These are phyloP conservation scores for Galbula dea DNA, from an alignment of 2,113 vertebrate species.

Conservation along the genomic window DNA sequence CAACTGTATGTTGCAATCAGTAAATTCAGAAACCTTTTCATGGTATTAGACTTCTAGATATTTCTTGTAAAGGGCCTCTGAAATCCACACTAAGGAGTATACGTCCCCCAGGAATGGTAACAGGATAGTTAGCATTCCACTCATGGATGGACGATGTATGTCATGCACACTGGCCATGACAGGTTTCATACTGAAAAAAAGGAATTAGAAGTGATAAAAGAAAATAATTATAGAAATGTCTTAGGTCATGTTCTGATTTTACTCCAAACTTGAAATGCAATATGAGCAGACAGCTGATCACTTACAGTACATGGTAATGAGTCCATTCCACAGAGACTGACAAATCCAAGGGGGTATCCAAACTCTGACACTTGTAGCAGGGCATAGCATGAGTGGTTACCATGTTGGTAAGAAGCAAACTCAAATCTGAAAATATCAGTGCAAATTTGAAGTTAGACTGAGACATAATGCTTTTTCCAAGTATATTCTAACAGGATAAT, in stretches of 20 bases:
- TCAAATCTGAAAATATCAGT: background rate
- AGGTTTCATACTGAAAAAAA: background rate
- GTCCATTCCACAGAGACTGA: background rate
- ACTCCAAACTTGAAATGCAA: constrained; percentile 26
- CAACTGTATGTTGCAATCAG: background rate
- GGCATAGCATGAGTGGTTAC: rapidly evolving
- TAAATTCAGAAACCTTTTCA: constrained; percentile 19
- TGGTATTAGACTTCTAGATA: background rate
- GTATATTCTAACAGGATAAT: background rate
- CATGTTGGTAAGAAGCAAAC: rapidly evolving
- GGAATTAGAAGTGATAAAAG: background rate
- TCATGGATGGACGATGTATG: background rate
- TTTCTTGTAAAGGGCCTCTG: background rate
- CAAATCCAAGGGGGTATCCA: background rate
- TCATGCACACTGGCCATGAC: background rate
- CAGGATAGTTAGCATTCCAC: background rate
- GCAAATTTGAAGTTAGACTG: background rate
- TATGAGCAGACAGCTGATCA: constrained; percentile 33
- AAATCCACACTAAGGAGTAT: background rate
- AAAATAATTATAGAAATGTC: constrained; percentile 32
- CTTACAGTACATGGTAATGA: background rate
- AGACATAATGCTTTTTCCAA: background rate
- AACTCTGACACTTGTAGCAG: background rate
- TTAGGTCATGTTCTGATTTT: constrained; percentile 55
- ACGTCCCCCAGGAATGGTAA: background rate